phyloP scores from a whole-genome alignment of 2,888 invertebrate species.

The Agrotis clavis region DNA sequence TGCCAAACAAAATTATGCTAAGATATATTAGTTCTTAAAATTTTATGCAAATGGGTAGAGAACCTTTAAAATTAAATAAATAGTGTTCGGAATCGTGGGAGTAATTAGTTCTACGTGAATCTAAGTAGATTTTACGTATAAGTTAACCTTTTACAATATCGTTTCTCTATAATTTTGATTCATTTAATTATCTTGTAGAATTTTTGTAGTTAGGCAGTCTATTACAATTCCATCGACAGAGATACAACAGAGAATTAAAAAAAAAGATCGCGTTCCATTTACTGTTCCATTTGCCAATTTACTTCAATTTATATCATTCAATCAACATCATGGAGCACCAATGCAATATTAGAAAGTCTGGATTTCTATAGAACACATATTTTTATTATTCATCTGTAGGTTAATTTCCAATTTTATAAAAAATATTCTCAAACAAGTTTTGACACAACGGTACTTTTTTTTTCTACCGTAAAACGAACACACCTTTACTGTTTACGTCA shows the following conservation, averaged over 20 bases:
- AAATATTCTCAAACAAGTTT: background rate
- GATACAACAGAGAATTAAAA: slow-evolving; percentile 18
- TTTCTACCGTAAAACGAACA: slow-evolving; percentile 49
- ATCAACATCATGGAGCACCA: background rate
- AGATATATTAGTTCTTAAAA: no score
- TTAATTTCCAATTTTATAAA: background rate
- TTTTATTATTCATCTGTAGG: background rate
- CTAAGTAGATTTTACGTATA: no score
- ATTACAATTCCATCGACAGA: slow-evolving; percentile 9
- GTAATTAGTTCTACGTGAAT: no score
- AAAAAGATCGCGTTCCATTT: slow-evolving; percentile 10
- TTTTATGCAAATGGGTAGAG: no score
- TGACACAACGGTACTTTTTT: slow-evolving; percentile 42
- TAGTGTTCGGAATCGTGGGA: no score
- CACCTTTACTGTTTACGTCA: slow-evolving; percentile 82
- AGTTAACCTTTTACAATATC: background rate
- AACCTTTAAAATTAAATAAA: no score
- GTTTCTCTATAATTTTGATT: background rate
- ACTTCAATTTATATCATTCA: no score
- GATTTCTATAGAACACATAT: background rate
- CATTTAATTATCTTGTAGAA: no score
- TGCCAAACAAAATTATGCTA: no score
- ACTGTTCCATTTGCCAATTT: background rate
- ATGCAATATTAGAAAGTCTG: background rate
- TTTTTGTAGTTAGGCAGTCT: background rate